Conservation (phyloP, 2,888 invertebrate species). For the Uloborus plumipes region DNA sequence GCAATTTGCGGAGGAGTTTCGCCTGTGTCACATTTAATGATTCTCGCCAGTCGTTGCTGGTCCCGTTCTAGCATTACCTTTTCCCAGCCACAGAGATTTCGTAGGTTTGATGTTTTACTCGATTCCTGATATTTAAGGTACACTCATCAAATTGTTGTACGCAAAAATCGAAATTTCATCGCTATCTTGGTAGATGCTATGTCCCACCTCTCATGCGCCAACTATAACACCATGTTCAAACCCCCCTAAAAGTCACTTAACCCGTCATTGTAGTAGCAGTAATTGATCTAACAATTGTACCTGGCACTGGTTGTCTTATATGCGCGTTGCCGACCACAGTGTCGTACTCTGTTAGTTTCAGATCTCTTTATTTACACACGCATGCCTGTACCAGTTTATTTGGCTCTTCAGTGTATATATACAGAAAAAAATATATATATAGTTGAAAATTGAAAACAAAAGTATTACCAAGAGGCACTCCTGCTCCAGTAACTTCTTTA, state of each 20-base stretch:
- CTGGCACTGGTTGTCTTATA: too few species aligned
- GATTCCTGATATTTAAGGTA: slow-evolving; percentile 15
- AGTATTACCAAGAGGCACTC: too few species aligned
- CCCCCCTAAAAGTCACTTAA: slow-evolving; percentile 5
- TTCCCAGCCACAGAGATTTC: background rate
- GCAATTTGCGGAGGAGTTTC: too few species aligned
- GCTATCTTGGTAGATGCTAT: slow-evolving; percentile 19
- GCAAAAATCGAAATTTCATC: slow-evolving; percentile 20
- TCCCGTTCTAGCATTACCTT: background rate
- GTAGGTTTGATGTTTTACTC: slow-evolving; percentile 13
- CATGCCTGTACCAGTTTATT: slow-evolving; percentile 5
- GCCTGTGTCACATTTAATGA: too few species aligned
- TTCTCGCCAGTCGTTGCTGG: too few species aligned
- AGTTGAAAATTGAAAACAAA: too few species aligned
- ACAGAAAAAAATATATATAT: background rate
- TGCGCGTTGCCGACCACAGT: too few species aligned
- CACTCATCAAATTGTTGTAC: slow-evolving; percentile 19
- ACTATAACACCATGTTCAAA: slow-evolving; percentile 23
- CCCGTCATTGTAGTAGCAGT: too few species aligned
- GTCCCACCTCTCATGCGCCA: slow-evolving; percentile 2
- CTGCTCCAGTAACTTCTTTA: background rate
- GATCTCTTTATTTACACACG: slow-evolving; percentile 10
- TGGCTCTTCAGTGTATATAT: slow-evolving; percentile 4
- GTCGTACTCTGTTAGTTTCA: background rate
- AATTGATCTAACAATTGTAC: too few species aligned